Evolutionary conservation across 2,113 vertebrate species (phyloP).

Genomic region (Callionymus lyra): DNA sequence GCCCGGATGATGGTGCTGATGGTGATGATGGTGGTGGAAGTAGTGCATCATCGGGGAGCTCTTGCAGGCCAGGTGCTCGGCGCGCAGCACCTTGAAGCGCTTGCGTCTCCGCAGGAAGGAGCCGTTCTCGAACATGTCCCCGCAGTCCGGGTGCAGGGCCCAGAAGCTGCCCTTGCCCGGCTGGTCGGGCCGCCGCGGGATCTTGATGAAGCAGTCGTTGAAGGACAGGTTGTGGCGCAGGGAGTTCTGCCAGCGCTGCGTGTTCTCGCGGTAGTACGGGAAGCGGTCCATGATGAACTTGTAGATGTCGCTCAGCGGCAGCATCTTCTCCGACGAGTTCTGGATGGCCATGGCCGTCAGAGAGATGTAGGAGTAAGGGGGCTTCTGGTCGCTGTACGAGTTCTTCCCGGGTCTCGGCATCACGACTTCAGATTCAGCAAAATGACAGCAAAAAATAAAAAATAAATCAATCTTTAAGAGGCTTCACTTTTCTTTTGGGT

Average conservation of each 20-base stretch:
- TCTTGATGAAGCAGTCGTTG: conserved; percentile 93
- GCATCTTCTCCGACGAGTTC: conserved; percentile 89
- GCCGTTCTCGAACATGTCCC: conserved; percentile 92
- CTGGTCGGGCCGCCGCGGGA: conserved; percentile 83
- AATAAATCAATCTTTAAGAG: neutral
- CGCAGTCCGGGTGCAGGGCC: conserved; percentile 88
- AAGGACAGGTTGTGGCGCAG: conserved; percentile 88
- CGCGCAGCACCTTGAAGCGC: conserved; percentile 83
- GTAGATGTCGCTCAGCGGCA: conserved; percentile 88
- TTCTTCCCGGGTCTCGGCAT: conserved; percentile 94
- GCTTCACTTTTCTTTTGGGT: conserved; percentile 14
- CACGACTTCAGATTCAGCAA: conserved; percentile 10
- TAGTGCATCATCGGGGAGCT: conserved; percentile 78
- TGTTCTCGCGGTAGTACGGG: conserved; percentile 90
- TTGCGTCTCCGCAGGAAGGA: conserved; percentile 84
- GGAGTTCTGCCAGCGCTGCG: conserved; percentile 89
- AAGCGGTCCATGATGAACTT: conserved; percentile 94
- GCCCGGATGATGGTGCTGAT: conserved; percentile 43
- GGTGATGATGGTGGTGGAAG: conserved; percentile 77
- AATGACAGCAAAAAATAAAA: conserved; percentile 1
- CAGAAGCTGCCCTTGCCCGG: conserved; percentile 90
- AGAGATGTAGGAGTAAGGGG: conserved; percentile 93
- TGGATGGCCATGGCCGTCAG: conserved; percentile 96
- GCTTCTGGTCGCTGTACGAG: conserved; percentile 96
- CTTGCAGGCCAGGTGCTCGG: conserved; percentile 75